These are phyloP conservation scores for Lutjanus argentimaculatus DNA, from an alignment of 2,797 vertebrate genomes.

Conservation along the genomic window DNA sequence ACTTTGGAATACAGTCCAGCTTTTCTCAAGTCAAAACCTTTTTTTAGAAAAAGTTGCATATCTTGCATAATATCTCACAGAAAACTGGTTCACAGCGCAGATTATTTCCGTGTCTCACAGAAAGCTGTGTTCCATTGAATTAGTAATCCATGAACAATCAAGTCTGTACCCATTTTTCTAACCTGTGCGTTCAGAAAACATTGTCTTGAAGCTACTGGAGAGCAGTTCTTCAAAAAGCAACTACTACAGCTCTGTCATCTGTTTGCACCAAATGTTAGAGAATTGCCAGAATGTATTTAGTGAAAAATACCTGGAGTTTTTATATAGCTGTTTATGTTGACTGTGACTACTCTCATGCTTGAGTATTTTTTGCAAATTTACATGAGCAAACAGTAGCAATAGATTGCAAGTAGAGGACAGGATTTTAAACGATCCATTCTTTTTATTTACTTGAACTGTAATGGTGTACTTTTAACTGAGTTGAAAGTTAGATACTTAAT, in stretches of 20 bases:
- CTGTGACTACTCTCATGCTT: slow-evolving; percentile 55
- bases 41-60: slow-evolving; percentile 42
- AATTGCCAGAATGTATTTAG: slow-evolving; percentile 65
- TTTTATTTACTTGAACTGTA: slow-evolving; percentile 57
- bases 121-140: slow-evolving; percentile 30
- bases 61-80: slow-evolving; percentile 50
- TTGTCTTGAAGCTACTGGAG: slow-evolving; percentile 32
- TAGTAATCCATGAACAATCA: slow-evolving; percentile 14
- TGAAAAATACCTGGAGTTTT: slow-evolving; percentile 48
- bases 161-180: slow-evolving; percentile 18
- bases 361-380: slow-evolving; percentile 46
- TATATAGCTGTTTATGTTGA: slow-evolving; percentile 61
- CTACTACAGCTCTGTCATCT: slow-evolving; percentile 47
- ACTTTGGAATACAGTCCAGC: slow-evolving; percentile 44
- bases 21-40: slow-evolving; percentile 48
- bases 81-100: slow-evolving; percentile 41
- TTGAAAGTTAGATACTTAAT: slow-evolving; percentile 39
- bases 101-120: slow-evolving; percentile 32
- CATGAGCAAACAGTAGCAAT: slow-evolving; percentile 76
- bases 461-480: slow-evolving; percentile 42
- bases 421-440: slow-evolving; percentile 43
- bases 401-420: slow-evolving; percentile 50
- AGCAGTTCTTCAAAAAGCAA: slow-evolving; percentile 28
- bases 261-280: slow-evolving; percentile 65
- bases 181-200: slow-evolving; percentile 33